Conservation (phyloP, 2,113 vertebrate genomes). For the Fulmarus glacialis region DNA sequence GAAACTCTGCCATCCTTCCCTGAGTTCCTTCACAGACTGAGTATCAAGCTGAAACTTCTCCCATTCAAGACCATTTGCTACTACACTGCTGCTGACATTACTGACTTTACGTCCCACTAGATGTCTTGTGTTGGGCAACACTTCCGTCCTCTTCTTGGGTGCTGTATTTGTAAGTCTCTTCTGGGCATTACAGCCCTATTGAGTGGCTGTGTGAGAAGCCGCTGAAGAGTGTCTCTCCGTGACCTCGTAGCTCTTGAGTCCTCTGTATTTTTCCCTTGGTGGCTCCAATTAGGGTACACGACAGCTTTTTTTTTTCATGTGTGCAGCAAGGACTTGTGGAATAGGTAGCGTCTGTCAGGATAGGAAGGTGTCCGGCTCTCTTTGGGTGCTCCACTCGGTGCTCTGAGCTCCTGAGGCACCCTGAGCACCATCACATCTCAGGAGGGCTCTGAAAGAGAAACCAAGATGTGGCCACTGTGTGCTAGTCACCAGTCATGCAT, state of each 20-base stretch:
- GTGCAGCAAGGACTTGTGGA: not conserved
- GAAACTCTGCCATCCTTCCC: not conserved
- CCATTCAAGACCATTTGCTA: not conserved
- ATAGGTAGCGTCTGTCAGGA: not conserved
- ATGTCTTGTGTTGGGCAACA: not conserved
- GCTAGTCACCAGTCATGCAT: not conserved
- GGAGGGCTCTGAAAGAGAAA: not conserved
- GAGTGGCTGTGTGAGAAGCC: not conserved
- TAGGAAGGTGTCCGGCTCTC: not conserved
- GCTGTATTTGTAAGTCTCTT: not conserved
- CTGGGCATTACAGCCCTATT: not conserved
- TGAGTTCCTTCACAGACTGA: not conserved
- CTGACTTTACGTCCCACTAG: not conserved
- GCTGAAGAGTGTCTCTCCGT: not conserved
- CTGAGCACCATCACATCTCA: not conserved
- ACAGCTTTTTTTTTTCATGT: not conserved
- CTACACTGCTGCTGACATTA: not conserved
- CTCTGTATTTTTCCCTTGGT: not conserved
- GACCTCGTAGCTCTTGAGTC: not conserved
- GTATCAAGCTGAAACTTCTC: not conserved
- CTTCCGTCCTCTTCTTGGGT: not conserved
- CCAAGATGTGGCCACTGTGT: fast-evolving
- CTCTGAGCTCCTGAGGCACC: not conserved
- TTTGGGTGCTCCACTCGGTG: not conserved
- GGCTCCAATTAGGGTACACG: fast-evolving